Base-by-base conservation (phyloP, 2,888 invertebrate genomes). In the Scaptomyza parva region DNA sequence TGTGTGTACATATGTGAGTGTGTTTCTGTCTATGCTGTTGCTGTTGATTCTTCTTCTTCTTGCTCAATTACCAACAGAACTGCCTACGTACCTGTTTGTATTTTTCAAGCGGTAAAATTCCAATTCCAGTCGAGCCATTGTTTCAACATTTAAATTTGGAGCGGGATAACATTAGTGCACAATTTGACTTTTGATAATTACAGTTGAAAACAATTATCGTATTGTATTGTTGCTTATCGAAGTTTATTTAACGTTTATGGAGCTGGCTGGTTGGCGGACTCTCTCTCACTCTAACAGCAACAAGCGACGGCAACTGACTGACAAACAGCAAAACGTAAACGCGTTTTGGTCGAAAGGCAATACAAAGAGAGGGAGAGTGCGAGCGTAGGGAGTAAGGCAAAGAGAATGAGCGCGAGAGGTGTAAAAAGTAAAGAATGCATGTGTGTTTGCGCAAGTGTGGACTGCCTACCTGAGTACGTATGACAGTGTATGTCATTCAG, bases 61-160 rank as follows among this genome's bases (percentile, higher is more conserved):
- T 82, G 70, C 65, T 80, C 78, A 86, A 82, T 76, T 86, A 78
- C 76, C 81, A 85, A 86, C 70, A 67, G 74, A 84, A 81, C 66
- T 86, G 85, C 85, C 87, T 73, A 86, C 85, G 85, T 85, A 88
- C 88, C 70, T 86, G 80, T 73, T 80, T 70, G 68, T 59, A 35
- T 64, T 66, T 55, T 69, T 54, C 52, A 53, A 65, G 53, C 60
- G 51, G 43, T 58, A 40, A 60, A 51, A 47, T 59, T 71, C 35
- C 60, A 61, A 35, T 59, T 58, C 44, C 59, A 59, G 30, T 18
- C 18, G 30, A 63, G 44, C 41, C 78, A 78, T 74, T 54, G 62
- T 53, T 11, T 55, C 37, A 26, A 33, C 26, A 24, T 44, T 48
- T 48, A 51, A n/a, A 57, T 28, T 67, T 52, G 41, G 30, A 43